Evolutionary conservation across 2,888 invertebrate species (phyloP).

Genomic region (Thymelicus acteon): DNA sequence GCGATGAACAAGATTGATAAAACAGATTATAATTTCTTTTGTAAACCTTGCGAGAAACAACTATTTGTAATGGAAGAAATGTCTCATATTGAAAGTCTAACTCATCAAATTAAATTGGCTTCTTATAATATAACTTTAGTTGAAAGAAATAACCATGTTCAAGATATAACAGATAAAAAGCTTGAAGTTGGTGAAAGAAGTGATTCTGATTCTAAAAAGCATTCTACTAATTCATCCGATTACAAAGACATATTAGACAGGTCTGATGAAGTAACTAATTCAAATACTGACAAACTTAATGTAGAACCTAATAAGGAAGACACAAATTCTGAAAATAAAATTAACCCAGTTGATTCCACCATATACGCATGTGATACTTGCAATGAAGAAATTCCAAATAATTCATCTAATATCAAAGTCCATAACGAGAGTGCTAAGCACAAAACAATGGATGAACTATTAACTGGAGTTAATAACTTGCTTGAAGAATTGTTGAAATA

Average conservation of each 20-base stretch:
- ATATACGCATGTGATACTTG: constrained; percentile 6
- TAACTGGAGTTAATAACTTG: constrained; percentile 2
- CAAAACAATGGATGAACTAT: constrained; percentile 15
- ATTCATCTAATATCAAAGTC: neutral
- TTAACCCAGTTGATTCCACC: neutral
- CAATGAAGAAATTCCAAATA: constrained; percentile 8
- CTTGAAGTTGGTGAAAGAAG: neutral
- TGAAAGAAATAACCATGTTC: neutral
- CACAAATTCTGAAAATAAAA: neutral
- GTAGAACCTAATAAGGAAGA: too few species aligned
- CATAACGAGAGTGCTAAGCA: constrained; percentile 3
- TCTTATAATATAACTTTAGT: neutral
- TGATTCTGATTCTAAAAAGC: neutral
- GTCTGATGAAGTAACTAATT: neutral
- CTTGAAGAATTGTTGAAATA: constrained; percentile 20
- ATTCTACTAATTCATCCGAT: neutral
- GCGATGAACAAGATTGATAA: neutral
- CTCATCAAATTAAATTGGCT: neutral
- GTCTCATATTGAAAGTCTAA: neutral
- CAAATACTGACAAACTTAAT: neutral
- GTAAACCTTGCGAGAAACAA: neutral
- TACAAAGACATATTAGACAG: neutral
- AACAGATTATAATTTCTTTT: neutral
- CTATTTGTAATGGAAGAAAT: neutral
- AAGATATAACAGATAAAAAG: neutral